phyloP scores from a whole-genome alignment of 2,888 invertebrate genomes.

The Acrocyrtus sp. region DNA sequence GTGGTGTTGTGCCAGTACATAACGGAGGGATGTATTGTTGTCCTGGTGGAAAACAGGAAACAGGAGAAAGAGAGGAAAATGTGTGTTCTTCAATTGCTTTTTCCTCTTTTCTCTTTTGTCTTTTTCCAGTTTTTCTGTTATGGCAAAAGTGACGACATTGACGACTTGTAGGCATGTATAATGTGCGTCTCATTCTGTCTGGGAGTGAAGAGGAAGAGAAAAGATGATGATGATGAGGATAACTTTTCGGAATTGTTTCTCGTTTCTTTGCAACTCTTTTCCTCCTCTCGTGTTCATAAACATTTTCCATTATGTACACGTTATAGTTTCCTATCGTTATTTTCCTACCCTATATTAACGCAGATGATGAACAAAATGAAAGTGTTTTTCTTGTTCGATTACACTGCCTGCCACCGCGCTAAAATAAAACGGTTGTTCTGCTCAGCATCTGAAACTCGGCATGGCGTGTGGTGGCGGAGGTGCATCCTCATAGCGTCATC shows the following conservation, averaged over 20 bases:
- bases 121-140: neutral
- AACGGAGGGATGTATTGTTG: neutral
- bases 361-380: slow-evolving; percentile 32
- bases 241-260: slow-evolving; percentile 29
- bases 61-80: neutral
- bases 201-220: too few species aligned
- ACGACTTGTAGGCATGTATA: slow-evolving; percentile 19
- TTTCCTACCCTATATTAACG: slow-evolving; percentile 20
- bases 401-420: too few species aligned
- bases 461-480: too few species aligned
- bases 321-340: neutral
- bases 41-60: neutral
- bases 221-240: slow-evolving; percentile 15
- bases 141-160: slow-evolving; percentile 30
- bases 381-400: slow-evolving; percentile 13
- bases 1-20: neutral
- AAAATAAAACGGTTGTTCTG: too few species aligned
- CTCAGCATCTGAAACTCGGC: too few species aligned
- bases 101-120: neutral
- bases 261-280: neutral
- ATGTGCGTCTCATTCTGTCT: slow-evolving; percentile 27
- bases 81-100: neutral
- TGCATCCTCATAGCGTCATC: too few species aligned
- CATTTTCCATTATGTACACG: too few species aligned
- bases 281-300: too few species aligned